Percentiles rank a stretch among this genome's conserved stretches.
phyloP scores from a whole-genome alignment of 2,888 invertebrate genomes.

The Palloptera scutellata region DNA sequence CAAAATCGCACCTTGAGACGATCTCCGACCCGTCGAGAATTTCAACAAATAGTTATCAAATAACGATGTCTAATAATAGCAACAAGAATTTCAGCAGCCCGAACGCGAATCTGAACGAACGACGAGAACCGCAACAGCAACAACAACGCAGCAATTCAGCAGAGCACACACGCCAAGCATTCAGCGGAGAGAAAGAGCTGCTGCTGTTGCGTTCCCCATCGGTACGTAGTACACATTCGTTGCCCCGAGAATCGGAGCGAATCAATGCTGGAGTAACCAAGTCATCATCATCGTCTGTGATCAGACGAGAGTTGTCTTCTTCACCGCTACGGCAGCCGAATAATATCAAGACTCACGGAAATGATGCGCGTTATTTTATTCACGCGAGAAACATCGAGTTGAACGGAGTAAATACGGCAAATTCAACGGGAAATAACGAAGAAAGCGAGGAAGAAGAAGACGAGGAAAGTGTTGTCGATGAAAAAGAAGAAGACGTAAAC shows the following conservation, averaged over 20 bases:
- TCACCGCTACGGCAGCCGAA: constrained; percentile 21
- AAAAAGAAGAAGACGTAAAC: neutral
- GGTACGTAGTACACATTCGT: neutral
- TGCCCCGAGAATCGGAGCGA: constrained; percentile 1
- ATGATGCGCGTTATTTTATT: constrained; percentile 43
- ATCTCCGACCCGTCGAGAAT: constrained; percentile 53
- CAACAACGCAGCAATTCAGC: constrained; percentile 39
- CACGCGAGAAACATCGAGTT: constrained; percentile 51
- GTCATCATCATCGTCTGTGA: neutral
- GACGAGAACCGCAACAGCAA: constrained; percentile 21
- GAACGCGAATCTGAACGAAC: neutral
- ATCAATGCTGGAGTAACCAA: neutral
- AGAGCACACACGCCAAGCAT: constrained; percentile 32
- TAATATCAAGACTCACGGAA: constrained; percentile 5
- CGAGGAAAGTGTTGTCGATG: neutral
- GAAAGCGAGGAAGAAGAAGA: neutral
- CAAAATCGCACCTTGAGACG: constrained; percentile 56
- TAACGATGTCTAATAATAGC: constrained; percentile 62
- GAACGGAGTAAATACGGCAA: constrained; percentile 35
- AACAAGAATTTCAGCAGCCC: constrained; percentile 42
- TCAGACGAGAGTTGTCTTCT: too few species aligned
- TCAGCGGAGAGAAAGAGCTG: constrained; percentile 17
- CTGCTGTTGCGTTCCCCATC: neutral
- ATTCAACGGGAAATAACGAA: constrained; percentile 22
- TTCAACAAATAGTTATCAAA: constrained; percentile 60